Conservation (phyloP, 1,140 invertebrate species). For the Galendromus occidentalis region DNA sequence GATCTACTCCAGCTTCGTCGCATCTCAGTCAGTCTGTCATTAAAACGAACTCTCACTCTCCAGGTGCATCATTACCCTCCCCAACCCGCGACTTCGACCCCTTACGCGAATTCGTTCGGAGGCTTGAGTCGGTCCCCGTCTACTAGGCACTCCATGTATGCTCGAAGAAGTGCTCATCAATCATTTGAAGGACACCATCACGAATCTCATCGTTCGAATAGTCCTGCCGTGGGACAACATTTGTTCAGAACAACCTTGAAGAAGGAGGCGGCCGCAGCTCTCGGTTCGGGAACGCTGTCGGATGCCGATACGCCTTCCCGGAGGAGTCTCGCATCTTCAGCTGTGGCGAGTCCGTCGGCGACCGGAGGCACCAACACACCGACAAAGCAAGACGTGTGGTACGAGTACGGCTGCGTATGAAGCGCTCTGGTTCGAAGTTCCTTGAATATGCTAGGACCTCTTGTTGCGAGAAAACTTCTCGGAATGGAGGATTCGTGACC, state of each 20-base stretch:
- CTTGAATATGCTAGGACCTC: no score
- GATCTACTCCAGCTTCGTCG: no score
- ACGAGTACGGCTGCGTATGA: conserved; percentile 5
- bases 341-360: neutral
- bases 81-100: neutral
- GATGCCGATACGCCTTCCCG: neutral
- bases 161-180: neutral
- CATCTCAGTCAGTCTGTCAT: no score
- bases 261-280: neutral
- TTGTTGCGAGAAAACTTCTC: no score
- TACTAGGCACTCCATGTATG: conserved; percentile 10
- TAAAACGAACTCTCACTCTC: neutral
- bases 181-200: neutral
- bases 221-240: neutral
- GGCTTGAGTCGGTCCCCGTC: neutral
- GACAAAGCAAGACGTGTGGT: conserved; percentile 8
- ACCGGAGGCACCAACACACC: neutral
- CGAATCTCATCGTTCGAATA: neutral
- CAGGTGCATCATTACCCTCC: neutral
- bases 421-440: no score
- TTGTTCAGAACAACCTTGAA: neutral
- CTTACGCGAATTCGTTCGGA: neutral
- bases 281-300: neutral
- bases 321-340: neutral
- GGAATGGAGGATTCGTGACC: no score